phyloP scores from a whole-genome alignment of 1,140 invertebrate genomes.

The Aphidius ervi region DNA sequence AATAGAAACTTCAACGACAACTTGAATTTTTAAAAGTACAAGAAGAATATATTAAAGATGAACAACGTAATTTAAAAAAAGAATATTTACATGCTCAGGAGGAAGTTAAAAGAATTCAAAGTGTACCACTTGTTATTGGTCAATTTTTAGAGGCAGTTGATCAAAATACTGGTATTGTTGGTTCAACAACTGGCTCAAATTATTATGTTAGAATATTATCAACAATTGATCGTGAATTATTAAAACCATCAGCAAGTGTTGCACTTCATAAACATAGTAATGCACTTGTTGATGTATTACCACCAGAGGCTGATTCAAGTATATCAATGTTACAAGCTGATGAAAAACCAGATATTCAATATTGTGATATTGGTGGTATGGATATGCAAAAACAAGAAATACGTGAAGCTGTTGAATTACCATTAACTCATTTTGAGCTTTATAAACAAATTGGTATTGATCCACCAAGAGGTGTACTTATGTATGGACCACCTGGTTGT shows the following conservation, averaged over 20 bases:
- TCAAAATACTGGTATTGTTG: conserved; percentile 92
- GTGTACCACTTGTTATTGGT: conserved; percentile 94
- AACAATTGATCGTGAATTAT: conserved; percentile 91
- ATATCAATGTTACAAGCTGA: conserved; percentile 97
- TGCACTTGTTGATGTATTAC: conserved; percentile 94
- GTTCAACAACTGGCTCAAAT: conserved; percentile 82
- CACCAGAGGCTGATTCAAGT: conserved; percentile 95
- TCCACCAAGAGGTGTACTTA: conserved; percentile 94
- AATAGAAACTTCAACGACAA: conserved; percentile 88
- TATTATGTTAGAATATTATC: conserved; percentile 96
- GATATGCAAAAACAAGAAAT: conserved; percentile 99
- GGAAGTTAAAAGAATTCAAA: conserved; percentile 96
- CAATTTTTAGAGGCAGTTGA: conserved; percentile 98
- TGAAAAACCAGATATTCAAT: conserved; percentile 97
- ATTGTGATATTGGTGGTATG: conserved; percentile 98
- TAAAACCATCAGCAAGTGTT: conserved; percentile 94
- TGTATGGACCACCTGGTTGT: conserved; percentile 97
- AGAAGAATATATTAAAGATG: conserved; percentile 98
- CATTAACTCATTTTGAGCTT: conserved; percentile 97
- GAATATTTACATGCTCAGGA: conserved; percentile 97
- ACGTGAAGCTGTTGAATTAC: conserved; percentile 95
- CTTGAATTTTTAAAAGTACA: conserved; percentile 96
- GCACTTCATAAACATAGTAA: conserved; percentile 98
- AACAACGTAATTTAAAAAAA: conserved; percentile 95
- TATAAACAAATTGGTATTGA: conserved; percentile 98